phyloP scores from a whole-genome alignment of 2,113 vertebrate species.

The Myotis lucifugus region DNA sequence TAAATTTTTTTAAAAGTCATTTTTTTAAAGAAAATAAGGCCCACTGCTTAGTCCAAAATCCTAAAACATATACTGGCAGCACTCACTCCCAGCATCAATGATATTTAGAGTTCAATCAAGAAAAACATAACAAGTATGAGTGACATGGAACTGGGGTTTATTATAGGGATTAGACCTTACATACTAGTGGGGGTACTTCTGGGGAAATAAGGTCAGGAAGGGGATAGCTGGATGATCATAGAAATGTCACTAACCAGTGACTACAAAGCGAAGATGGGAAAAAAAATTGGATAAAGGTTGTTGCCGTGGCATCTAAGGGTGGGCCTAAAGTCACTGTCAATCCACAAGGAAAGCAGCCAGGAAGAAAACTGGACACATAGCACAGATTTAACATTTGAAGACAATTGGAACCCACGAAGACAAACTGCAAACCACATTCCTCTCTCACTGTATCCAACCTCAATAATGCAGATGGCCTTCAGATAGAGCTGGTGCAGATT shows the following conservation, averaged over 20 bases:
- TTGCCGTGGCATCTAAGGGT: neutral
- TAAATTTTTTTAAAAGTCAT: neutral
- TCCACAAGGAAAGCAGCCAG: neutral
- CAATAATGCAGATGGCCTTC: neutral
- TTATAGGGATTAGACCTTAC: neutral
- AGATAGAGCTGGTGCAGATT: neutral
- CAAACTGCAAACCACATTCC: neutral
- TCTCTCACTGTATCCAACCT: neutral
- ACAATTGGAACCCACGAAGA: neutral
- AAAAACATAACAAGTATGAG: neutral
- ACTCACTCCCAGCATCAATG: neutral
- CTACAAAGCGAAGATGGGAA: neutral
- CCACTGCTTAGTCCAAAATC: neutral
- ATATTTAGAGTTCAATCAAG: neutral
- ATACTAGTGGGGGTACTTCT: neutral
- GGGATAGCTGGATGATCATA: neutral
- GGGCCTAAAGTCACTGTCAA: neutral
- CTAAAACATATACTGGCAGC: neutral
- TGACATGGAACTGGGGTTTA: neutral
- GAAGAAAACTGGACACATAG: neutral
- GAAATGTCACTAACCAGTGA: neutral
- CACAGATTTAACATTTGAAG: neutral
- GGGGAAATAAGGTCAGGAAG: neutral
- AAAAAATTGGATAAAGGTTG: neutral
- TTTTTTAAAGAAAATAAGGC: neutral